Base-by-base conservation (phyloP, 2,888 invertebrate species). In the Gastrophysa polygoni region DNA sequence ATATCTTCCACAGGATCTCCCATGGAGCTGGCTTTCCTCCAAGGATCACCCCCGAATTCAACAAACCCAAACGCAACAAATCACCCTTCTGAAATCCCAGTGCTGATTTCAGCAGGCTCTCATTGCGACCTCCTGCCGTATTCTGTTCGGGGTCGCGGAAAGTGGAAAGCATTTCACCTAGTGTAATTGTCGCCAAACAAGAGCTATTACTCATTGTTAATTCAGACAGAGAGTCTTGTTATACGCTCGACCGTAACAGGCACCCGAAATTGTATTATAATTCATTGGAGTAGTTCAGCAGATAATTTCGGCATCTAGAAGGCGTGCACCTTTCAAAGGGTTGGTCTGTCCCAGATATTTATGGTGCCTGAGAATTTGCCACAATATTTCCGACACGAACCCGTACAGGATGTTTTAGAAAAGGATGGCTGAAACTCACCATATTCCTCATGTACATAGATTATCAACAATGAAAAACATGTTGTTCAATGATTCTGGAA, bases 161-260 rank as follows among this genome's bases (percentile, higher is more conserved):
- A 58, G 44, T 54, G 50, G 54, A 57, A 61, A 58, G 57, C 64
- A 47, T 59, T 64, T 61, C 61, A 54, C 61, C 51, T 62, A 24
- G 56, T 57, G 64, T 62, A 67, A 67, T 67, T 67, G 66, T 67
- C 56, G 57, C 66, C 57, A 64, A 61, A 61, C 60, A 64, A 63
- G 61, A 54, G 66, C 59, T 57, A 63, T 67, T 64, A 67, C 59
- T 67, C 66, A 64, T 57, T 63, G 64, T 61, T 67, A 67, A 67
- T 64, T 66, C 59, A 43, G 43, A 57, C 54, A 28, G 59, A 48
- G 59, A 59, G 56, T 55, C 61, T 61, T 57, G 66, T 67, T 63
- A 61, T 58, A 61, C 61, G 20, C 47, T 52, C 38, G 60, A 51
- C 47, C 50, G 49, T 60, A 59, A 61, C 51, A 61, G 59, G 20